A percentile compares a stretch with the other conserved stretches of the same genome.
These are phyloP conservation scores for Pedicia rivosa DNA, from an alignment of 2,888 invertebrate species.

Conservation along the genomic window DNA sequence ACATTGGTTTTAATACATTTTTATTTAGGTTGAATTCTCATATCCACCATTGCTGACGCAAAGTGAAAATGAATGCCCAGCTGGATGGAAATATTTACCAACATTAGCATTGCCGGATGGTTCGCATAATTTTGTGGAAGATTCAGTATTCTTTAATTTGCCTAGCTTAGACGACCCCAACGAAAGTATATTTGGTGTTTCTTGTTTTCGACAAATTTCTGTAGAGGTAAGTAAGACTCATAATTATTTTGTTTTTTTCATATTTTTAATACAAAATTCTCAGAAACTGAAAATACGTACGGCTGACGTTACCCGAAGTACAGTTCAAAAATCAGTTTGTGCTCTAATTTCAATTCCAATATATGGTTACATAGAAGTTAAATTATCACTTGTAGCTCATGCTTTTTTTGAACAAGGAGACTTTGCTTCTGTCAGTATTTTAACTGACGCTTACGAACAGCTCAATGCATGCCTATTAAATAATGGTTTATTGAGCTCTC, in stretches of 20 bases:
- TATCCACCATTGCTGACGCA: constrained; percentile 62
- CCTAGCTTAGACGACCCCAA: constrained; percentile 74
- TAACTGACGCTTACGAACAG: constrained; percentile 86
- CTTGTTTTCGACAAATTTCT: constrained; percentile 95
- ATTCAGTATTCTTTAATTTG: constrained; percentile 91
- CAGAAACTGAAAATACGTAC: constrained; percentile 84
- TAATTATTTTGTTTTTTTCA: background rate
- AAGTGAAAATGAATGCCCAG: constrained; percentile 58
- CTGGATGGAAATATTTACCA: constrained; percentile 91
- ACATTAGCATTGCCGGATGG: constrained; percentile 95
- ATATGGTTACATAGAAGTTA: constrained; percentile 88
- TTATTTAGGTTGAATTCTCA: constrained; percentile 68
- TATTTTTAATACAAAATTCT: constrained; percentile 15
- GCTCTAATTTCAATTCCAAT: constrained; percentile 80
- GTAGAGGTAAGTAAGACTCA: constrained; percentile 49
- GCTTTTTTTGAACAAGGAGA: constrained; percentile 95
- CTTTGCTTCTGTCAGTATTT: constrained; percentile 70
- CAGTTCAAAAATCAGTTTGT: constrained; percentile 96
- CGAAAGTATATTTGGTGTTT: constrained; percentile 85
- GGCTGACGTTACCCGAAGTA: constrained; percentile 90
- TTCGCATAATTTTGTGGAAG: constrained; percentile 89
- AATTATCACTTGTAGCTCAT: constrained; percentile 89
- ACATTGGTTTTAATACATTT: background rate
- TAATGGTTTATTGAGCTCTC: no score
- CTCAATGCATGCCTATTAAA: constrained; percentile 56